phyloP scores from a whole-genome alignment of 2,797 vertebrate genomes.

The Synanceia verrucosa region DNA sequence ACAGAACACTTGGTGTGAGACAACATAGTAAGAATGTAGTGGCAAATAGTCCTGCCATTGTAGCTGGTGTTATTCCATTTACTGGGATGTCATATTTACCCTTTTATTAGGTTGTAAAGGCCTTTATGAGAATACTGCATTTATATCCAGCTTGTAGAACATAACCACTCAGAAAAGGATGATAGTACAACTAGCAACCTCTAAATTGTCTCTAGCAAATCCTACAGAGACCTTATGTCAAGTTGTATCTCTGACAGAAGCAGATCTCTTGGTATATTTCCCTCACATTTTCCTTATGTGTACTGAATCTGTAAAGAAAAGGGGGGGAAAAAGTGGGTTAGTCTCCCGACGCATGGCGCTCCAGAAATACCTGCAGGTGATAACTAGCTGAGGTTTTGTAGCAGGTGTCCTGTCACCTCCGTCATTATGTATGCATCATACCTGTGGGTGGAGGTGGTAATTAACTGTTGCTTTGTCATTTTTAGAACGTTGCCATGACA shows the following conservation, averaged over 20 bases:
- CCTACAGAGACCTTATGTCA: conserved; percentile 34
- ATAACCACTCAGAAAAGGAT: conserved; percentile 14
- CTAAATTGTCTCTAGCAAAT: conserved; percentile 34
- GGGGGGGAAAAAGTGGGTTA: conserved; percentile 43
- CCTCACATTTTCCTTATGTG: conserved; percentile 50
- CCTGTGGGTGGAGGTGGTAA: conserved; percentile 78
- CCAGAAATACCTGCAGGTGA: conserved; percentile 75
- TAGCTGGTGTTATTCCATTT: conserved; percentile 15
- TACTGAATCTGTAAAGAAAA: conserved; percentile 12
- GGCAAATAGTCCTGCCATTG: neutral
- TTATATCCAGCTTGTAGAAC: neutral
- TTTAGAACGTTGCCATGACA: conserved; percentile 78
- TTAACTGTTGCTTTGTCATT: conserved; percentile 77
- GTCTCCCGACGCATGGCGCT: conserved; percentile 37
- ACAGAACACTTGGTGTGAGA: neutral
- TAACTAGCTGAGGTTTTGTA: conserved; percentile 68
- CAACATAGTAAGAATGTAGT: neutral
- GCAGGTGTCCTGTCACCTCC: conserved; percentile 77
- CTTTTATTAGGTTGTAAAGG: conserved; percentile 4
- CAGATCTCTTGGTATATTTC: conserved; percentile 61
- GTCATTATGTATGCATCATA: conserved; percentile 63
- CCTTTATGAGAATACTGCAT: conserved; percentile 5
- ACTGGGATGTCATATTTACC: conserved; percentile 5
- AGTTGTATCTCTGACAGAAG: conserved; percentile 30
- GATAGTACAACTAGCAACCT: conserved; percentile 8